Conservation (phyloP, 2,888 invertebrate species). For the Hylaea fasciaria region DNA sequence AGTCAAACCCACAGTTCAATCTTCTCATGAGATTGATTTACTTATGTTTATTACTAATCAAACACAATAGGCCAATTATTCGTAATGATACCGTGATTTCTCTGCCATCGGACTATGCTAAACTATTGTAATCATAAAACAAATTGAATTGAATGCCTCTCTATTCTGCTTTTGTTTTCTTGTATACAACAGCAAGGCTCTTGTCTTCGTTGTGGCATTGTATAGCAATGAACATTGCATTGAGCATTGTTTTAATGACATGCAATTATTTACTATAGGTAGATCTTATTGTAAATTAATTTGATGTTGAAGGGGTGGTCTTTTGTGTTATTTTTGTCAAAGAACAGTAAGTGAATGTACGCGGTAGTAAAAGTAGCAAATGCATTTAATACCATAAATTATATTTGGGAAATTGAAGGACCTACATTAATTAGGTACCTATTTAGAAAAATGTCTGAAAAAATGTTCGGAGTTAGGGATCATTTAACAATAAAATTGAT, state of each 20-base stretch:
- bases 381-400: too few relatives aligned
- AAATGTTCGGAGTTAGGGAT: too few relatives aligned
- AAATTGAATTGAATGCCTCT: constrained; percentile 43
- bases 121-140: constrained; percentile 32
- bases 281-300: neutral
- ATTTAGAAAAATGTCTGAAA: too few relatives aligned
- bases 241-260: neutral
- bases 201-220: constrained; percentile 10
- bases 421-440: too few relatives aligned
- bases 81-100: constrained; percentile 35
- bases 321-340: too few relatives aligned
- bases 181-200: constrained; percentile 22
- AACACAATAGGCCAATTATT: constrained; percentile 41
- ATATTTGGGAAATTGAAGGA: too few relatives aligned
- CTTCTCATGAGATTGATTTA: constrained; percentile 13
- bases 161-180: constrained; percentile 46
- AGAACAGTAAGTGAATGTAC: too few relatives aligned
- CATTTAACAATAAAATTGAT: too few relatives aligned
- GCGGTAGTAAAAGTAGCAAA: too few relatives aligned
- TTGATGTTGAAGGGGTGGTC: neutral
- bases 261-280: neutral
- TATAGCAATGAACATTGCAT: neutral
- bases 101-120: constrained; percentile 34
- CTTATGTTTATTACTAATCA: constrained; percentile 23
- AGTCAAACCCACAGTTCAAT: constrained; percentile 14